Evolutionary conservation across 2,888 invertebrate species (phyloP), one percentile per base, ranked within the genome.

Genomic region (Lasioglossum oenotherae): DNA sequence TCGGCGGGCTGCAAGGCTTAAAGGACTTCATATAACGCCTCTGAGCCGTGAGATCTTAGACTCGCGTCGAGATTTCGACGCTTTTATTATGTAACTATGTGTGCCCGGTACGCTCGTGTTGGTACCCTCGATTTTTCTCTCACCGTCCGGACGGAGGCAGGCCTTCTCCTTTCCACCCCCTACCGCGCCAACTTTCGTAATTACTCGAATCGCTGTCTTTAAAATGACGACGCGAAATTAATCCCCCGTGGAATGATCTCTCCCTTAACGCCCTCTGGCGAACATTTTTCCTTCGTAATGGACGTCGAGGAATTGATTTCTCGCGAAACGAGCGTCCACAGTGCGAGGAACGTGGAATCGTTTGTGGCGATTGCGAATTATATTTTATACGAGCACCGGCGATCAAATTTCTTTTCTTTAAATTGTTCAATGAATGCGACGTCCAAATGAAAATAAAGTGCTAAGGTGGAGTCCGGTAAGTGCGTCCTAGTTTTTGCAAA

Each of bases 1-100:
- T 81, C 85, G 72, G 78, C 84, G 60, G 79, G 64, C 19, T 64
- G 79, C 79, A 78, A 83, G 88, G 88, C 88, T 88, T 91, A 88
- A 90, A 88, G 86, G 92, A 92, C 90, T 92, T 93, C 91, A 92
- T 93, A 93, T 92, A 92, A 92, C 91, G 89, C 88, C 85, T 41
- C 88, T 90, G 88, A 90, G 85, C 86, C 76, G 87, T 87, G 86
- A 88, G 88, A 85, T 89, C 88, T 83, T 74, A 85, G 84, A 87
- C 81, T 76, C 80, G 78, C 86, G 88, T 87, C 87, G 91, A 91
- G 92, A 92, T 92, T 92, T 92, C 85, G 84, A 90, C 81, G 90
- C 87, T 90, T 88, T 92, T 92, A 92, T 92, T 91, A 91, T 91
- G 87, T 90, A 89, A 89, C 87, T 87, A 80, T 46, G 72, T 57